Base-by-base conservation (phyloP, 1,140 invertebrate genomes). In the Chionoecetes opilio region DNA sequence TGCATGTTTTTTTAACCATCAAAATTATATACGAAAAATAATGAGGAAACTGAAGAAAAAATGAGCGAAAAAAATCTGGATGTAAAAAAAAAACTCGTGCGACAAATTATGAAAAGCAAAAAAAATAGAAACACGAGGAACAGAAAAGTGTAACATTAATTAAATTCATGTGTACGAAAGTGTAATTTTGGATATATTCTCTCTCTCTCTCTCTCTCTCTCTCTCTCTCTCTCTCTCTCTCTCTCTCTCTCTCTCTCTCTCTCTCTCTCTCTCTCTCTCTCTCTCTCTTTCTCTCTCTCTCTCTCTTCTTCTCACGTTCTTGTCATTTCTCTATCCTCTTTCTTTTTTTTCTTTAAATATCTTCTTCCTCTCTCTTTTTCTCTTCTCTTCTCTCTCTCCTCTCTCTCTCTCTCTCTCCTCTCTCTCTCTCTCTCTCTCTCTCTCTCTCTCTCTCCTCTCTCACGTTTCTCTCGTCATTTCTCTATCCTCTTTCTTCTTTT, bases 141-240 rank as follows among this genome's bases (percentile, higher is more conserved):
- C 21, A 14, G 8, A 53, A 53, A 53, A 53, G 9, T 14, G 21
- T 46, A 46, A 46, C 8, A 1, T 21, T 75, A 75, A 75, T 75
- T 75, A 75, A 26, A 75, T 75, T 11, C 63, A 75, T 6, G 5
- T 5, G 5, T 8, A 46, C 1, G n/a, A 26, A 75, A 26, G 63
- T n/a, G 21, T 75, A 75, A 75, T 75, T 75, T 2, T 26, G 2
- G 63, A 75, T 75, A n/a, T 75, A 5, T 26, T 75, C 63, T 75
- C 63, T 75, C 63, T 75, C 63, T 75, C 63, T 75, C 63, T 75
- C 63, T 75, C 63, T 75, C 63, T 75, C 63, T 75, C 63, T 75
- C 63, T 75, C 63, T 75, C 63, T 75, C 63, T 75, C 63, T 75
- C 63, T 75, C 63, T 75, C 63, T 75, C 63, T 75, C 63, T 75